A percentile compares a stretch with the other conserved stretches of the same genome.
Evolutionary conservation across 35 echinoderm and acorn worm genomes (phyloP).

Genomic region (Holothuria glaberrima): DNA sequence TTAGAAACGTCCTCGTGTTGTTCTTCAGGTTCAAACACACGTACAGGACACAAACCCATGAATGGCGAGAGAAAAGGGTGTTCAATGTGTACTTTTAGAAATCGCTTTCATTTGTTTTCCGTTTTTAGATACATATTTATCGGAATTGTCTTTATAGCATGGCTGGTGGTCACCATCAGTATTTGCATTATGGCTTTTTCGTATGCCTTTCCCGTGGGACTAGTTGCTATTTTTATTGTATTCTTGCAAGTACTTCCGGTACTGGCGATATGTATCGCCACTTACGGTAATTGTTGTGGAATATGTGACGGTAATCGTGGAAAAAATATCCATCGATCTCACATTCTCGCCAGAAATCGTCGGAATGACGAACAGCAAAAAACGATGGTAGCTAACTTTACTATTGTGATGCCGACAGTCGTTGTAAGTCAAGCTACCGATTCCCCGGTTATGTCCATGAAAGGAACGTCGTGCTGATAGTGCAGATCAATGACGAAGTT

Average conservation of each 20-base stretch:
- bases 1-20: too few relatives aligned
- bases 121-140: slow-evolving; percentile 40
- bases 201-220: slow-evolving; percentile 22
- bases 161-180: slow-evolving; percentile 27
- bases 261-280: slow-evolving; percentile 14
- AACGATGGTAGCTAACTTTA: slow-evolving; percentile 7
- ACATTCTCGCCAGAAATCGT: background rate
- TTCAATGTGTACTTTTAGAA: background rate
- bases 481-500: too few relatives aligned
- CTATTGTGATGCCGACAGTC: slow-evolving; percentile 42
- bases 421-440: slow-evolving; percentile 48
- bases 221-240: slow-evolving; percentile 15
- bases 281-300: slow-evolving; percentile 45
- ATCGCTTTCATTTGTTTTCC: slow-evolving; percentile 47
- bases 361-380: background rate
- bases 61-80: background rate
- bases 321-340: background rate
- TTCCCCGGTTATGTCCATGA: background rate
- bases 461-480: slow-evolving; percentile 24
- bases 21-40: too few relatives aligned
- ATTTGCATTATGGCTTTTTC: slow-evolving; percentile 30
- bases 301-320: slow-evolving; percentile 21
- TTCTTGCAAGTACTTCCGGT: slow-evolving; percentile 33
- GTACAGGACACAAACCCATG: too few relatives aligned
- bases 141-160: slow-evolving; percentile 18